Percentiles rank a stretch among this genome's conserved stretches.
Conservation (phyloP, 2,113 vertebrate genomes). For the Panthera uncia region DNA sequence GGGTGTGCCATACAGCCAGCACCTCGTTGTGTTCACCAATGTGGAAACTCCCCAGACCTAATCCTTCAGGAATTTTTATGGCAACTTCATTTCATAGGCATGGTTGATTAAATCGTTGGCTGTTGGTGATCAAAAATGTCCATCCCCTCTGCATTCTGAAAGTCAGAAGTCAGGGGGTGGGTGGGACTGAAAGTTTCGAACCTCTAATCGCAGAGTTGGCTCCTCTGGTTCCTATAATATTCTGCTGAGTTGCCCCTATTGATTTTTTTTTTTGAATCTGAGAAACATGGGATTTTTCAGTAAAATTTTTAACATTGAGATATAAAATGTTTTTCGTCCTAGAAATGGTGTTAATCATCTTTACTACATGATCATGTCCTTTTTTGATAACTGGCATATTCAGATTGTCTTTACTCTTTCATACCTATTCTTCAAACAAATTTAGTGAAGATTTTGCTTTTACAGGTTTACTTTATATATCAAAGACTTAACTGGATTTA, state of each 20-base stretch:
- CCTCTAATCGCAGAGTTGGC: not conserved
- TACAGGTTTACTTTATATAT: not conserved
- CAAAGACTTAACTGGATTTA: not conserved
- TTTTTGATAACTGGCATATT: not conserved
- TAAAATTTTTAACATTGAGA: not conserved
- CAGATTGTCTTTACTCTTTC: not conserved
- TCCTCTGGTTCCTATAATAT: not conserved
- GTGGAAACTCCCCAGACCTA: not conserved
- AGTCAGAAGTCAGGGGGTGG: not conserved
- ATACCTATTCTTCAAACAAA: not conserved
- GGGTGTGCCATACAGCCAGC: not conserved
- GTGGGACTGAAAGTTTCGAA: not conserved
- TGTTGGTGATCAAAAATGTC: not conserved
- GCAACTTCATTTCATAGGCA: not conserved
- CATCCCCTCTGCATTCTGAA: not conserved
- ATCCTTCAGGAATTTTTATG: not conserved
- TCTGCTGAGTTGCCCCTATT: not conserved
- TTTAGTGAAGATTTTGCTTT: not conserved
- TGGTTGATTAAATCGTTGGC: not conserved
- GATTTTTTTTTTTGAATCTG: not conserved
- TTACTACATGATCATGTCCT: not conserved
- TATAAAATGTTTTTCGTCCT: not conserved
- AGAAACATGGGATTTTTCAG: not conserved
- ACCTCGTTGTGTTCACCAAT: not conserved
- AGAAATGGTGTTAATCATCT: not conserved